Conservation (phyloP, 2,113 vertebrate species). For the Pimephales promelas region DNA sequence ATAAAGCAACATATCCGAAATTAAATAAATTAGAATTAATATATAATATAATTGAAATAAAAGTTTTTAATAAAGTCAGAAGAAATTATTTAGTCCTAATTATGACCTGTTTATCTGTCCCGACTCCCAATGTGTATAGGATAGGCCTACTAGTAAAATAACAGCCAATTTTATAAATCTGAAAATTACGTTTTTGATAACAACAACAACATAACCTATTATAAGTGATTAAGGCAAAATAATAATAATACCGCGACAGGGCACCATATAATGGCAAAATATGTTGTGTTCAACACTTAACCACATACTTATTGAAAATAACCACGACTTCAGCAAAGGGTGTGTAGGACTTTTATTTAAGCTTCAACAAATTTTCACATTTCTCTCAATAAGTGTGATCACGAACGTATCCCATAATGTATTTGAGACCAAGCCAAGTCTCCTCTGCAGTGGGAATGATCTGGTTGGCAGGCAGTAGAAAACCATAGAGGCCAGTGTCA, state of each 20-base stretch:
- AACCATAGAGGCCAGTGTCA: conserved; percentile 86
- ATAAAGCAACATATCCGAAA: not conserved
- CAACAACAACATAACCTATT: not conserved
- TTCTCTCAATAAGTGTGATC: conserved; percentile 77
- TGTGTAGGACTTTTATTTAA: conserved; percentile 28
- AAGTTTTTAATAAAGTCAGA: not conserved
- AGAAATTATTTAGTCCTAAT: not conserved
- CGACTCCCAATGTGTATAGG: not conserved
- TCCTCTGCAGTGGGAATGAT: conserved; percentile 89
- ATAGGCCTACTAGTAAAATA: too few relatives aligned
- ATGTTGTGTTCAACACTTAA: not conserved
- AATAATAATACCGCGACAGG: not conserved
- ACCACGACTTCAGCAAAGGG: not conserved
- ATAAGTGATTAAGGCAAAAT: not conserved
- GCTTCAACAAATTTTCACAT: not conserved
- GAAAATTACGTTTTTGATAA: not conserved
- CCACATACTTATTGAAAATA: not conserved
- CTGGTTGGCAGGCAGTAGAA: conserved; percentile 87
- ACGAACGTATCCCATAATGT: conserved; percentile 82
- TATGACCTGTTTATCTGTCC: not conserved
- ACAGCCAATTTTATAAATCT: not conserved
- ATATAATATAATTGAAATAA: not conserved
- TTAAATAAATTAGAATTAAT: not conserved
- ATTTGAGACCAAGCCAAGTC: conserved; percentile 86
- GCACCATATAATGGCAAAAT: not conserved